Conservation (phyloP, 2,888 invertebrate genomes). For the Megaustenia siamemsis region DNA sequence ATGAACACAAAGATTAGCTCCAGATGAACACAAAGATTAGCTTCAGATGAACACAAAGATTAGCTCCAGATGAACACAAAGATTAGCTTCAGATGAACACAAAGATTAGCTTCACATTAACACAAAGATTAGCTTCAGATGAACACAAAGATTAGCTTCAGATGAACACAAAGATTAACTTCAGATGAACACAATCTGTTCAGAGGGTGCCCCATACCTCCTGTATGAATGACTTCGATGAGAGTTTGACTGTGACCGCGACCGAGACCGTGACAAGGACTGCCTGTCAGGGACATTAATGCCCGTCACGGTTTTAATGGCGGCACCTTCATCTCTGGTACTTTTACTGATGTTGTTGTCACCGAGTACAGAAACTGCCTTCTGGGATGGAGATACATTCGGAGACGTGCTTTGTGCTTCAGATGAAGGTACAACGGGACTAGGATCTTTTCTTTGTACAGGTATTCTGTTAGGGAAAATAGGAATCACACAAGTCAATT, state of each 20-base stretch:
- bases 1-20: too few relatives aligned
- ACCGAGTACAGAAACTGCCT: not conserved
- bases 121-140: too few relatives aligned
- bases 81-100: too few relatives aligned
- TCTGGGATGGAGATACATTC: not conserved
- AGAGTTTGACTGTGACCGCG: constrained; percentile 29
- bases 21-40: too few relatives aligned
- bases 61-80: too few relatives aligned
- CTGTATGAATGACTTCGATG: constrained; percentile 27
- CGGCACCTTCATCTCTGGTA: not conserved
- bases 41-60: too few relatives aligned
- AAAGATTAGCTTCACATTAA: too few relatives aligned
- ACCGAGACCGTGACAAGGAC: not conserved
- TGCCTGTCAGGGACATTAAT: not conserved
- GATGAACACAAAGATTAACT: too few relatives aligned
- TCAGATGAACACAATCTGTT: too few relatives aligned
- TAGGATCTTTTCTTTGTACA: constrained; percentile 21
- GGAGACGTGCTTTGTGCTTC: not conserved
- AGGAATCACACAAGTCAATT: too few relatives aligned
- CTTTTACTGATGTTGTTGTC: constrained; percentile 10
- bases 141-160: too few relatives aligned
- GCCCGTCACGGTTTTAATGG: not conserved
- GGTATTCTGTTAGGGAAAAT: constrained; percentile 2
- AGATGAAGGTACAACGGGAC: constrained; percentile 3
- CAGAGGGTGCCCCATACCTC: constrained; percentile 30